Conservation (phyloP, 2,797 vertebrate genomes). For the Syndactyla subalaris region DNA sequence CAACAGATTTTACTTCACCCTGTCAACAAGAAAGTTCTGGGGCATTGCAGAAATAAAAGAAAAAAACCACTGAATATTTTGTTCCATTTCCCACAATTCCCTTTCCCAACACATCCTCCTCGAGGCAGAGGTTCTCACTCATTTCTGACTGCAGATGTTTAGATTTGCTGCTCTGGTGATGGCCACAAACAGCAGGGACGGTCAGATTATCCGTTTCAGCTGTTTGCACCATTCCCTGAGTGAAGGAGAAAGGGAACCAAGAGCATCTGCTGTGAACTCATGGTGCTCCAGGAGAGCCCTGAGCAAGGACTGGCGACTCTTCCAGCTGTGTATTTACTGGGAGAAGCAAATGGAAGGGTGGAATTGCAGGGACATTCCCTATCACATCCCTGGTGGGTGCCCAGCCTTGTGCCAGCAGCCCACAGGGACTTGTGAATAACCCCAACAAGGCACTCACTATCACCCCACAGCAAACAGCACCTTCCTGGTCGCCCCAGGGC, state of each 20-base stretch:
- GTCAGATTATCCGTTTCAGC: not conserved
- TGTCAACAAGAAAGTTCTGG: not conserved
- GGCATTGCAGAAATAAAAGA: not conserved
- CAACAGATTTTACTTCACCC: not conserved
- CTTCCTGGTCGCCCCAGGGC: not conserved
- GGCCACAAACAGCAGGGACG: not conserved
- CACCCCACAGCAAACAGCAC: not conserved
- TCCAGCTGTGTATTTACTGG: not conserved
- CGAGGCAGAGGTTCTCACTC: not conserved
- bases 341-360: not conserved
- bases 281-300: not conserved
- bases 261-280: not conserved
- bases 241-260: not conserved
- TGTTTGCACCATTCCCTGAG: not conserved
- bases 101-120: not conserved
- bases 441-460: rapidly evolving
- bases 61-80: rapidly evolving
- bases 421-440: not conserved
- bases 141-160: not conserved
- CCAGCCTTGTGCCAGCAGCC: not conserved
- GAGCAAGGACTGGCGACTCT: not conserved
- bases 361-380: not conserved
- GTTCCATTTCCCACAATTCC: not conserved
- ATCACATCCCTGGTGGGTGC: not conserved
- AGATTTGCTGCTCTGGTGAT: not conserved